Evolutionary conservation across 1,140 invertebrate species (phyloP).

Genomic region (Drosophila pectinifera): DNA sequence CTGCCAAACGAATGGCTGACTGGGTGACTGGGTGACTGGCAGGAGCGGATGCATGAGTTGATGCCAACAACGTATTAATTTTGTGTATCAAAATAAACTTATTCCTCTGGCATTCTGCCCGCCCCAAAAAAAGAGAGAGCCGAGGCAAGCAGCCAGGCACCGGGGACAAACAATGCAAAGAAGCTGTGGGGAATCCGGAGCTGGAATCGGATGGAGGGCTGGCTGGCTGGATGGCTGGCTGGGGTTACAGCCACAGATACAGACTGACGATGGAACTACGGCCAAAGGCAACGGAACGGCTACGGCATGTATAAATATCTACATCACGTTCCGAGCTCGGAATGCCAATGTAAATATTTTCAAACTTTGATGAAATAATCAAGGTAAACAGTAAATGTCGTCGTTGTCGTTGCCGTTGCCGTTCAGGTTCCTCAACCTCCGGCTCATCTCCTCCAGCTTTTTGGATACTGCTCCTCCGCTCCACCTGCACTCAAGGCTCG

Average conservation of each 20-base stretch:
- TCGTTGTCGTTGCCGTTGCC: conserved; percentile 54
- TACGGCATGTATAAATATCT: conserved; percentile 78
- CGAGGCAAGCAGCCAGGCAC: conserved; percentile 1
- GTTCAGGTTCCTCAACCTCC: conserved; percentile 11
- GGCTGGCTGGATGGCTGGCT: not conserved
- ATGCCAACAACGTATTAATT: conserved; percentile 83
- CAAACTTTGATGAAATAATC: conserved; percentile 83
- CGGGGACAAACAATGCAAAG: conserved; percentile 40
- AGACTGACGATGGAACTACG: conserved; percentile 27
- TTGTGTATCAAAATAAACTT: conserved; percentile 83
- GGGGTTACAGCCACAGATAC: conserved; percentile 35
- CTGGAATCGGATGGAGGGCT: not conserved
- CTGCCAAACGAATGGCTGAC: conserved; percentile 26
- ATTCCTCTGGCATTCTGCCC: conserved; percentile 64
- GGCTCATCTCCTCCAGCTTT: conserved; percentile 23
- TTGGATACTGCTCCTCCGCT: conserved; percentile 14
- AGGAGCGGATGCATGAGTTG: conserved; percentile 63
- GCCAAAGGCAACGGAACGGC: conserved; percentile 24
- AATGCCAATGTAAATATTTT: conserved; percentile 83
- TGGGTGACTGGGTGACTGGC: conserved; percentile 36
- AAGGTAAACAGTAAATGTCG: conserved; percentile 82
- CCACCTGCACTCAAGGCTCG: not conserved
- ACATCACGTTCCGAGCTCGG: conserved; percentile 80
- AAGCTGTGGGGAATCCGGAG: conserved; percentile 34
- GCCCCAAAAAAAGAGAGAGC: conserved; percentile 10